These are phyloP conservation scores for Aricia agestis DNA, from an alignment of 1,140 invertebrate species.

Conservation along the genomic window DNA sequence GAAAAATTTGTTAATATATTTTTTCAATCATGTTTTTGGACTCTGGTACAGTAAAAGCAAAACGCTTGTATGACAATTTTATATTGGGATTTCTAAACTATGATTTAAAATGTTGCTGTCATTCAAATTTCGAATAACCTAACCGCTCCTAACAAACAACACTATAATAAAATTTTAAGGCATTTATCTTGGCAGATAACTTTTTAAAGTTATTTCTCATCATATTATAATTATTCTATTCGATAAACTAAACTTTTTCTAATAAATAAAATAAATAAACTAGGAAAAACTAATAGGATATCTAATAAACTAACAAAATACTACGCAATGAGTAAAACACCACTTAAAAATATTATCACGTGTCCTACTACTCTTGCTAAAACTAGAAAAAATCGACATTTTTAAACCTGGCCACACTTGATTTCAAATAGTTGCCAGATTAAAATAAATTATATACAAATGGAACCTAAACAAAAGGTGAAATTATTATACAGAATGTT, in stretches of 20 bases:
- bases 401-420: no score
- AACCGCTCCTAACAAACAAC: background rate
- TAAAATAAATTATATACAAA: background rate
- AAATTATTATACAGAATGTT: background rate
- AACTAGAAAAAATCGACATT: background rate
- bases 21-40: background rate
- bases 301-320: background rate
- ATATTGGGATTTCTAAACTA: background rate
- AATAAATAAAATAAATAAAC: conserved; percentile 9
- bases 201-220: conserved; percentile 7
- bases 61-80: background rate
- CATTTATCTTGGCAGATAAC: conserved; percentile 7
- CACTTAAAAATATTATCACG: background rate
- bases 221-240: conserved; percentile 7
- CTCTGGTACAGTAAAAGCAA: background rate
- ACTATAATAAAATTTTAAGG: conserved; percentile 7
- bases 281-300: background rate
- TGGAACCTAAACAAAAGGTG: background rate
- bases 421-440: background rate
- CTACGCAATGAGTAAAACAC: background rate
- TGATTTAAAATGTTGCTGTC: background rate
- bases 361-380: background rate
- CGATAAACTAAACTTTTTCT: conserved; percentile 15
- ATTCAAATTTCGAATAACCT: background rate
- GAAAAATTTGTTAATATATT: background rate